Base-by-base conservation (phyloP, 2,888 invertebrate genomes). In the Ophion slaviceki region DNA sequence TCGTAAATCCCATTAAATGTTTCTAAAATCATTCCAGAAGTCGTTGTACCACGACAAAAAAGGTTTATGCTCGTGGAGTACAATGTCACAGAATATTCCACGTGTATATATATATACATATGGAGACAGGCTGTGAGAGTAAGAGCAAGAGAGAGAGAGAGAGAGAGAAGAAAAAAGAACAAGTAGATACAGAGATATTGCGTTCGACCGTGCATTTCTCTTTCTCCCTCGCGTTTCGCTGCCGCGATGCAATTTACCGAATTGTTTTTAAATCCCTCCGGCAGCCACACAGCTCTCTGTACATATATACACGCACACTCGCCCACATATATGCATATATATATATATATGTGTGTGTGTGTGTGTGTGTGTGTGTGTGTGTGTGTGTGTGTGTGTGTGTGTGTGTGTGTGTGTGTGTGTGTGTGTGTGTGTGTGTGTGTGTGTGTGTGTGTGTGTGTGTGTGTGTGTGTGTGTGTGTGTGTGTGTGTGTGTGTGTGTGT, bases 201-300 rank as follows among this genome's bases (percentile, higher is more conserved):
- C 84, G 80, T 82, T 82, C 86, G 85, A 80, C 81, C 68, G 71
- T 85, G 84, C 87, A 87, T 87, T 87, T 84, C 86, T 88, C 87
- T 85, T 86, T 87, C 86, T 78, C 83, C 85, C 87, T 59, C 72
- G 8, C 82, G 84, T 80, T 86, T 88, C 88, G 79, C 87, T 83
- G 87, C 79, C 77, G 84, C 86, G 88, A 90, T 92, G 91, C 91
- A 93, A 93, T 93, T 92, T 92, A 90, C 90, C 90, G 91, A 92
- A 93, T 93, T 93, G 92, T 92, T 92, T 93, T 92, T 92, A 91
- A 93, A 93, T 92, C 92, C 91, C 91, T 86, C 88, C 88, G 89
- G 90, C 90, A 89, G 90, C 80, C 79, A 85, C 75, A 72, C 82
- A 76, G 53, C 53, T 17, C 45, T 59, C 6, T 70, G 47, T 70